Base-by-base conservation (phyloP, 2,888 invertebrate species). In the Platycheirus rosarum region DNA sequence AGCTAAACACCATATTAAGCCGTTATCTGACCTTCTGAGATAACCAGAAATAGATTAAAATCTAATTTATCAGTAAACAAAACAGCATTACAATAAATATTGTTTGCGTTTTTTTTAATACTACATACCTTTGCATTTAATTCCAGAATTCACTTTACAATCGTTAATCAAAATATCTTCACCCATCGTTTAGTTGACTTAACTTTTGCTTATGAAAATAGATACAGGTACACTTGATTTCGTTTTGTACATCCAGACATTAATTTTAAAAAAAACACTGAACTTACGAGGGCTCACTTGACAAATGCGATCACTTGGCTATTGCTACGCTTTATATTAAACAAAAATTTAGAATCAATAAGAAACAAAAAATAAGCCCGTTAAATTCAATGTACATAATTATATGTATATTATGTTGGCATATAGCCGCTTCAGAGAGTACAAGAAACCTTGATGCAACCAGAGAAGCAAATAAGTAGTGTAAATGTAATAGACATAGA, bases 131-230 rank as follows among this genome's bases (percentile, higher is more conserved):
- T 37, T 35, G 8, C 8, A 13, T 51, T 55, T 40, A 11, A 46
- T 69, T 65, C 51, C 79, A 16, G 63, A 44, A 37, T 44, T 48
- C 51, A 69, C 57, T 69, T 57, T 74, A 20, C 44, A 69, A 42
- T 69, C 20, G 16, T 79, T 79, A 1, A 32, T 29, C 16, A 78
- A 35, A 68, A 51, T 73, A 7, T 78, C 71, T 62, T 78, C 78
- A 55, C 71, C 78, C 78, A 78, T 78, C n/a, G n/a, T n/a, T n/a
- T n/a, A 51, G 13, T 16, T 51, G 14, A n/a, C 13, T 40, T 46
- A 7, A 32, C 2, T 6, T 26, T 4, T 26, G 26, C 26, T 26
- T 26, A 26, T 26, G 6, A n/a, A n/a, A n/a, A n/a, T n/a, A n/a
- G n/a, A 26, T 26, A 4, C 6, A 2, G 26, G 26, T 4, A 18